A percentile compares a stretch with the other conserved stretches of the same genome.
Evolutionary conservation across 2,888 invertebrate genomes (phyloP).

Genomic region (Drosophila mettleri): DNA sequence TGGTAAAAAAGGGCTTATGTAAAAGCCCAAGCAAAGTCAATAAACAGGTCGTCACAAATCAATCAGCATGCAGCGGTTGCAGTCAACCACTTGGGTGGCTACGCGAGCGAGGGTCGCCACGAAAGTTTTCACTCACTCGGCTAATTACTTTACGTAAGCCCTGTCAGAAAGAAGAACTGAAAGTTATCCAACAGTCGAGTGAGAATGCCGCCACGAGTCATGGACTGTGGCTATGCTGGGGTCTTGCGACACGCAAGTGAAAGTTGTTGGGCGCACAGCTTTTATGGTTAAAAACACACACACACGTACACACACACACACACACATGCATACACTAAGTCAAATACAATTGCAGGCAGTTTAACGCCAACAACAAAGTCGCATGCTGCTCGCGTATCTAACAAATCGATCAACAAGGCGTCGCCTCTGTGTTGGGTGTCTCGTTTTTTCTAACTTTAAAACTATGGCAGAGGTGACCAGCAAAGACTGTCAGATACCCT

Average conservation of each 20-base stretch:
- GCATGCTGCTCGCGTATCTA: conserved; percentile 71
- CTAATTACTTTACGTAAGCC: conserved; percentile 28
- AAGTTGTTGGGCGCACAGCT: conserved; percentile 70
- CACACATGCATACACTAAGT: neutral
- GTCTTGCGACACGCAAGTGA: conserved; percentile 61
- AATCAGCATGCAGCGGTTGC: conserved; percentile 68
- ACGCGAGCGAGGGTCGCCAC: conserved; percentile 17
- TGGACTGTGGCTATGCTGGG: conserved; percentile 16
- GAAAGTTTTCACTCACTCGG: neutral
- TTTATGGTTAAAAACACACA: conserved; percentile 55
- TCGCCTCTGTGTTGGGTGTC: conserved; percentile 37
- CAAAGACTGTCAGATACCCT: neutral
- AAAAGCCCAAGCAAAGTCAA: conserved; percentile 55
- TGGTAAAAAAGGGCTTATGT: conserved; percentile 55
- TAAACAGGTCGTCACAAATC: conserved; percentile 66
- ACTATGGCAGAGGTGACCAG: neutral
- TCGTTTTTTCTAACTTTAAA: conserved; percentile 57
- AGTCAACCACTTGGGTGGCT: conserved; percentile 50
- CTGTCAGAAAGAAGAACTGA: conserved; percentile 31
- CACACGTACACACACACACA: conserved; percentile 2
- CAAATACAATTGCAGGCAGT: conserved; percentile 58
- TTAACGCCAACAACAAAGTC: conserved; percentile 41
- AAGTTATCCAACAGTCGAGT: conserved; percentile 28
- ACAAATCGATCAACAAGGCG: conserved; percentile 72
- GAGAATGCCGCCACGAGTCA: conserved; percentile 25